Base-by-base conservation (phyloP, 2,113 vertebrate genomes). In the Nipponia nippon region DNA sequence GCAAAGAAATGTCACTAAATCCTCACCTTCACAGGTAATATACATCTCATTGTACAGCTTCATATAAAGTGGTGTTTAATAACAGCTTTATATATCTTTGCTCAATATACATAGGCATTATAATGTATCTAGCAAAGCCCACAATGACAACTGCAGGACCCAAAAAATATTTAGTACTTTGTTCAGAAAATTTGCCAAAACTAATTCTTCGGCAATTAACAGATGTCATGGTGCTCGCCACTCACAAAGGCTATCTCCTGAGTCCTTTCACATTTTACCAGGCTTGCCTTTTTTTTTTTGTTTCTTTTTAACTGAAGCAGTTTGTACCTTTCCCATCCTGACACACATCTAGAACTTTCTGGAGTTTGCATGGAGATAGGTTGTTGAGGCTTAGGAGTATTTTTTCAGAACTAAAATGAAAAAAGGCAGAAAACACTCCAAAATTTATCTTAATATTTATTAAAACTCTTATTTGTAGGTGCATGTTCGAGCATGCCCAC, bases 21-120 rank as follows among this genome's bases (percentile, higher is more conserved):
- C 90, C 49, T 83, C 49, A 27, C 52, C 46, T 53, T 75, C 11
- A 1, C 93, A 96, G 90, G 87, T 97, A 92, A 83, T 50, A 73
- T 47, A 38, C 40, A 18, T 67, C 90, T 89, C 82, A 84, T 61
- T 72, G 27, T 4, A 66, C 72, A n/a, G 38, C 55, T 76, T 88
- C 87, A 53, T 32, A 42, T 44, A 65, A 36, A 77, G 82, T 9
- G 23, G 34, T 34, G 52, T 79, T 96, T 86, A 81, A 85, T 52
- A 85, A 52, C 22, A 11, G 42, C 38, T 88, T 91, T 49, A 42
- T 67, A 55, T 11, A 26, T 17, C 52, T 87, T 26, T 83, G 34
- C 29, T 66, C 32, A 9, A 3, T 10, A 26, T 10, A 16, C 2
- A 0, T 0, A 7, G 40, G 32, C 20, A 23, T 46, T 70, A 70